phyloP scores from a whole-genome alignment of 2,888 invertebrate genomes.

The Dryobota labecula region DNA sequence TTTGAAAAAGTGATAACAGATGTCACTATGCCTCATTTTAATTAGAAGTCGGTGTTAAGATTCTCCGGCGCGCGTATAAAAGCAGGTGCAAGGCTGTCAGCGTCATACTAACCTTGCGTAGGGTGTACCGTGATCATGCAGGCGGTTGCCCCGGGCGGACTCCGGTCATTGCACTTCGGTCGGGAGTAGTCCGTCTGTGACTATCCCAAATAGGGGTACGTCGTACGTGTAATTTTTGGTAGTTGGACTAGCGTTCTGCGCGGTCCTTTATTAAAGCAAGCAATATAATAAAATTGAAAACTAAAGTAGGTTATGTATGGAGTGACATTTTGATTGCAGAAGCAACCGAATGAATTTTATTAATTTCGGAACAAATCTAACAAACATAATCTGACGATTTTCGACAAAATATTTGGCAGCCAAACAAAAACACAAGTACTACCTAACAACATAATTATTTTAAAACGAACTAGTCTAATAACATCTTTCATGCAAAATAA shows the following conservation, averaged over 20 bases:
- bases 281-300: not conserved
- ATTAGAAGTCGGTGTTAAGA: constrained; percentile 79
- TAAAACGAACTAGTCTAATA: not conserved
- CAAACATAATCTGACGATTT: not conserved
- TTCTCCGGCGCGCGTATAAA: constrained; percentile 72
- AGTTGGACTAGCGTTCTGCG: constrained; percentile 91
- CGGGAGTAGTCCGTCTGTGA: constrained; percentile 91
- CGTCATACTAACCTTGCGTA: constrained; percentile 93
- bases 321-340: constrained; percentile 9
- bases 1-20: constrained; percentile 73
- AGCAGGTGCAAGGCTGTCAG: not conserved
- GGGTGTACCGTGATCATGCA: constrained; percentile 93
- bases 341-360: not conserved
- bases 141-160: constrained; percentile 92
- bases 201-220: constrained; percentile 89
- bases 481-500: too few relatives aligned
- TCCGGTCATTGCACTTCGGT: constrained; percentile 92
- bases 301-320: constrained; percentile 5
- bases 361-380: not conserved
- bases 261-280: constrained; percentile 84
- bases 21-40: constrained; percentile 76
- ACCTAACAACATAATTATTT: not conserved
- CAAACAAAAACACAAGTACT: not conserved
- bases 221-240: constrained; percentile 92
- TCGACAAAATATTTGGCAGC: not conserved